A percentile compares a stretch with the other conserved stretches of the same genome.
These are phyloP conservation scores for Oxytorus armatus DNA, from an alignment of 2,888 invertebrate genomes.

Conservation along the genomic window DNA sequence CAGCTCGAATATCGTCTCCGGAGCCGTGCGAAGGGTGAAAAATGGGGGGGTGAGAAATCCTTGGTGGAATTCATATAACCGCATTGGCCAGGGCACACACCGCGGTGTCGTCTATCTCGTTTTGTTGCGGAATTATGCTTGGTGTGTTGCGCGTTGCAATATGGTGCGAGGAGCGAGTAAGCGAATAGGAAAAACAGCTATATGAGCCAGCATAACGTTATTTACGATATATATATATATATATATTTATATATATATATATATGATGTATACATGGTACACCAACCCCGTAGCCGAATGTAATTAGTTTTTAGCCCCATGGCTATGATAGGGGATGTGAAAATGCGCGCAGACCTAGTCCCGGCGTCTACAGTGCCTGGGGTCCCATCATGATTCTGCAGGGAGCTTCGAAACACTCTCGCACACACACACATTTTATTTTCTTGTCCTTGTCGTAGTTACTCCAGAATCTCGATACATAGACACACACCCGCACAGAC, in stretches of 20 bases:
- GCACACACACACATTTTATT: slow-evolving; percentile 45
- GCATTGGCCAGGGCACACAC: slow-evolving; percentile 68
- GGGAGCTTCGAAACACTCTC: slow-evolving; percentile 64
- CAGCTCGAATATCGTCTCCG: slow-evolving; percentile 32
- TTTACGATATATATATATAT: neutral
- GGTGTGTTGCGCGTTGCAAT: slow-evolving; percentile 77
- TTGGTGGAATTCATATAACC: slow-evolving; percentile 75
- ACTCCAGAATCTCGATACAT: slow-evolving; percentile 57
- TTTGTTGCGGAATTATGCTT: slow-evolving; percentile 49
- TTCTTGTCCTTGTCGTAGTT: slow-evolving; percentile 56
- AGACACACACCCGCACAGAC: slow-evolving; percentile 47
- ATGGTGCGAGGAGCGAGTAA: slow-evolving; percentile 72
- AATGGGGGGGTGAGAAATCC: slow-evolving; percentile 10
- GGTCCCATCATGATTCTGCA: slow-evolving; percentile 68
- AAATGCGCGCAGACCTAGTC: slow-evolving; percentile 71
- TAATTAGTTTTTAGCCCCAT: slow-evolving; percentile 82
- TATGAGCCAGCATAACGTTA: slow-evolving; percentile 22
- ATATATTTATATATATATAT: neutral
- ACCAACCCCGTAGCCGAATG: slow-evolving; percentile 79
- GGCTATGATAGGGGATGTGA: slow-evolving; percentile 79
- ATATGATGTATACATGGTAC: slow-evolving; percentile 65
- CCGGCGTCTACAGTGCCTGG: slow-evolving; percentile 69
- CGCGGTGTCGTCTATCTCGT: slow-evolving; percentile 33
- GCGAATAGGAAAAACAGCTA: slow-evolving; percentile 58
- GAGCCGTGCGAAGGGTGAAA: slow-evolving; percentile 37